Evolutionary conservation across 2,113 vertebrate species (phyloP).

Genomic region (Camelus bactrianus): DNA sequence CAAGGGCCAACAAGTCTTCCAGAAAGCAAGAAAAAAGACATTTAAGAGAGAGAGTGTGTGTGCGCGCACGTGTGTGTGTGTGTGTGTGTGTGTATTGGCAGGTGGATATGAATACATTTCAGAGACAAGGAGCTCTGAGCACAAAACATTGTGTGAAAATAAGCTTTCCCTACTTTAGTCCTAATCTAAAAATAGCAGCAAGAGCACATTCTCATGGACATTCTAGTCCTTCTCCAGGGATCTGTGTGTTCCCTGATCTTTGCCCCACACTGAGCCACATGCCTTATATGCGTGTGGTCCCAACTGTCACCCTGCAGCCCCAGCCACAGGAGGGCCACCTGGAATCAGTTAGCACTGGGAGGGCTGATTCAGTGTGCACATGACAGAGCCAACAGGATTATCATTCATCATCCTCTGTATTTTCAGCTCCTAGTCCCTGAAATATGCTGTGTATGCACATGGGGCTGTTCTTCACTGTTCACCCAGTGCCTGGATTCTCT

Average conservation of each 20-base stretch:
- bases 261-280: background rate
- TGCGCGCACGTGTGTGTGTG: background rate
- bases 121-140: background rate
- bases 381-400: background rate
- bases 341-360: background rate
- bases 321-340: background rate
- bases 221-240: background rate
- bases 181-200: background rate
- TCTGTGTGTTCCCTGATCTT: background rate
- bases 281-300: background rate
- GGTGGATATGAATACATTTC: background rate
- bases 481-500: background rate
- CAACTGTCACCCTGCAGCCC: background rate
- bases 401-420: background rate
- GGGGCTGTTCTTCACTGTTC: background rate
- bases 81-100: background rate
- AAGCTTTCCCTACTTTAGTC: background rate
- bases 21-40: background rate
- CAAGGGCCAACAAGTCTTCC: background rate
- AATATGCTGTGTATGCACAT: background rate
- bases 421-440: background rate
- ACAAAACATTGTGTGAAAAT: background rate
- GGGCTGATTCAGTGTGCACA: background rate
- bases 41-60: rapidly evolving
- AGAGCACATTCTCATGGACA: background rate